These are phyloP conservation scores for Galerucella nymphaeae DNA, from an alignment of 2,888 invertebrate genomes.

Conservation along the genomic window DNA sequence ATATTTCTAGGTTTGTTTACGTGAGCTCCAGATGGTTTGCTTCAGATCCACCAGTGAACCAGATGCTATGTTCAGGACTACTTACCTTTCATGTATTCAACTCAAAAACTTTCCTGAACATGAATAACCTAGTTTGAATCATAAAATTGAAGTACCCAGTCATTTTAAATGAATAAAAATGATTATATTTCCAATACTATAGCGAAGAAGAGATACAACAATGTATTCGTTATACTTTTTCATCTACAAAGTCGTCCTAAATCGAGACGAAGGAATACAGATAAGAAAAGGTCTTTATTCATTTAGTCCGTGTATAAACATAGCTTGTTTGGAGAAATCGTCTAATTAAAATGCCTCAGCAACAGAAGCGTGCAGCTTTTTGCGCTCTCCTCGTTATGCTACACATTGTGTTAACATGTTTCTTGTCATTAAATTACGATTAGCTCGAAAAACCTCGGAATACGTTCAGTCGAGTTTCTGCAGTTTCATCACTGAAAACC, in stretches of 20 bases:
- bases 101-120: too few species aligned
- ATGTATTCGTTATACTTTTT: not conserved
- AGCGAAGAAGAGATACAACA: not conserved
- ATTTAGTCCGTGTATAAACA: constrained; percentile 16
- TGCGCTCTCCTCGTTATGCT: constrained; percentile 25
- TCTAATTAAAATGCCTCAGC: constrained; percentile 25
- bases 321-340: constrained; percentile 10
- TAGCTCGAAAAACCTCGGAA: constrained; percentile 22
- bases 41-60: too few species aligned
- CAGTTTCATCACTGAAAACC: constrained; percentile 14
- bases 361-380: constrained; percentile 19
- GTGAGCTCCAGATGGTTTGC: too few species aligned
- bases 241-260: not conserved
- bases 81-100: too few species aligned
- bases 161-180: too few species aligned
- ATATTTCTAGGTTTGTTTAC: too few species aligned
- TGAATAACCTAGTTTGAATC: too few species aligned
- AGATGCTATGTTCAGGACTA: too few species aligned
- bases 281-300: constrained; percentile 18
- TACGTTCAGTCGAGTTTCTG: constrained; percentile 11
- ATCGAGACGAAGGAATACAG: not conserved
- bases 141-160: too few species aligned
- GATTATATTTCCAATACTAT: too few species aligned
- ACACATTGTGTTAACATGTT: constrained; percentile 35
- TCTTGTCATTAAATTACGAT: constrained; percentile 38